Evolutionary conservation across 2,113 vertebrate genomes (phyloP).

Genomic region (Vombatus ursinus): DNA sequence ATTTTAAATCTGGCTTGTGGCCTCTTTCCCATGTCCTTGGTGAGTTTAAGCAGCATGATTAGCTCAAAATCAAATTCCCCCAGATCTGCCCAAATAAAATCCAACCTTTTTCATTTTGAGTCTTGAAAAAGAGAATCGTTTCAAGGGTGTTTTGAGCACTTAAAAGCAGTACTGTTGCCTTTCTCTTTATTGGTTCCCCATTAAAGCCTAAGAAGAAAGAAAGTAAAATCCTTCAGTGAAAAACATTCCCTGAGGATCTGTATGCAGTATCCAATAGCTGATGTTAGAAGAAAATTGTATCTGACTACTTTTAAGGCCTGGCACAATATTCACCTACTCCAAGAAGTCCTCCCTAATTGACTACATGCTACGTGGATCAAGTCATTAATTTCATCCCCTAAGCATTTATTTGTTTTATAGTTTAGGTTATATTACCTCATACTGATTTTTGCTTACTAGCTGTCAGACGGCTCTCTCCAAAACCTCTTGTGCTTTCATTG

Average conservation of each 20-base stretch:
- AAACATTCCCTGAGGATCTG: neutral
- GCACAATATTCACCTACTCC: neutral
- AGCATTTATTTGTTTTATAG: neutral
- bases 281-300: neutral
- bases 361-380: neutral
- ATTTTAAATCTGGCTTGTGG: neutral
- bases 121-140: neutral
- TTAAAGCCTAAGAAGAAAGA: neutral
- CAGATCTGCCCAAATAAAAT: neutral
- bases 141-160: neutral
- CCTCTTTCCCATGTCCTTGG: neutral
- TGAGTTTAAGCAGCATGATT: neutral
- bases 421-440: neutral
- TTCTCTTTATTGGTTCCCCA: neutral
- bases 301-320: neutral
- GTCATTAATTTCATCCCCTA: neutral
- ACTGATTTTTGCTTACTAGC: neutral
- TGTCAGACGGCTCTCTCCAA: neutral
- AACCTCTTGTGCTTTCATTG: neutral
- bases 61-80: neutral
- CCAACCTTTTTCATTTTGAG: neutral
- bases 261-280: neutral
- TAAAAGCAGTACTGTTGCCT: neutral
- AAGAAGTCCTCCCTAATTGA: neutral
- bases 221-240: neutral